A percentile compares a stretch with the other conserved stretches of the same genome.
phyloP scores from a whole-genome alignment of 2,797 vertebrate species.

The Lacerta viridis region DNA sequence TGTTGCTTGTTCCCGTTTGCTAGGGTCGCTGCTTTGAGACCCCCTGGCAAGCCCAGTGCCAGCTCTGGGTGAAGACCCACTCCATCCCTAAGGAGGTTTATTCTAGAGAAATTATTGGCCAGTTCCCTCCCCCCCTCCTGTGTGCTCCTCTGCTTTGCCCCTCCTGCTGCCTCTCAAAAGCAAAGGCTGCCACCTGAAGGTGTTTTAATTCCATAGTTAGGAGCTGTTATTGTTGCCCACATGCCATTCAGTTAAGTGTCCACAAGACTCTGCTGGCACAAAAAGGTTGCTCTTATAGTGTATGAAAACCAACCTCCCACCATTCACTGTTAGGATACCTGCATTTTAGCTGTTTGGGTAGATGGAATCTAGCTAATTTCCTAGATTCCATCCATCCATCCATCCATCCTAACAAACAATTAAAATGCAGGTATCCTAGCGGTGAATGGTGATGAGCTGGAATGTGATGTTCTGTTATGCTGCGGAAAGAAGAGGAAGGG shows the following conservation, averaged over 20 bases:
- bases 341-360: background rate
- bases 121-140: no score
- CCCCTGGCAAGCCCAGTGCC: no score
- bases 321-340: background rate
- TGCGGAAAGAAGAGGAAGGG: background rate
- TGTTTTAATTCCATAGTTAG: background rate
- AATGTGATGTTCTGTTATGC: no score
- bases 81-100: background rate
- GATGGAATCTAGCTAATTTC: background rate
- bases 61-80: background rate
- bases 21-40: background rate
- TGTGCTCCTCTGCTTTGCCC: background rate
- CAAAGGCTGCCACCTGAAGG: background rate
- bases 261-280: background rate
- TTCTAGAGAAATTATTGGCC: no score
- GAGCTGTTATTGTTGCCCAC: background rate
- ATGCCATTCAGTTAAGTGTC: background rate
- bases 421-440: no score
- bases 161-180: no score
- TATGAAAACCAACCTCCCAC: background rate
- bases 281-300: background rate
- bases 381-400: no score
- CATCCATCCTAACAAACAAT: no score
- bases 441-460: no score
- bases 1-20: no score